Evolutionary conservation across 2,888 invertebrate species (phyloP), one percentile per base, ranked within the genome.

Genomic region (Oxycera nigricornis): DNA sequence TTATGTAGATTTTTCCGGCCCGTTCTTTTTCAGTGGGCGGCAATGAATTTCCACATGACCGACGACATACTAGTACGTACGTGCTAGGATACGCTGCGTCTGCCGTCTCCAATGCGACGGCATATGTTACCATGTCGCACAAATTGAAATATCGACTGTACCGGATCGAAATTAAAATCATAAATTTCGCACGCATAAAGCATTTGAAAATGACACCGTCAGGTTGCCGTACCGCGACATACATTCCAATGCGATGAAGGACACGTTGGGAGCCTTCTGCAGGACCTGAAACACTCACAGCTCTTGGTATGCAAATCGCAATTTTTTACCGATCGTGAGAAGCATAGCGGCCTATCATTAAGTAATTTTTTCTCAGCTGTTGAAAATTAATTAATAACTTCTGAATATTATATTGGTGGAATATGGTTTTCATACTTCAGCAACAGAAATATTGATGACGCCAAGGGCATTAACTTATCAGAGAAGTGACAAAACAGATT

Each of bases 151-250:
- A 77, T 76, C 75, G 77, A 74, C 74, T 73, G 73, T 76, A 70
- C 74, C 73, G 73, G 73, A 76, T 76, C 74, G 74, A 77, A 77
- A 77, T 77, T 77, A 76, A 76, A 76, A 76, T 75, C 77, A 77
- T 77, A 76, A 77, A 77, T 77, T 76, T 77, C 73, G 72, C 52
- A 70, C 73, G 73, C 65, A 41, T 75, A 73, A 74, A 75, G 73
- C 70, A 73, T 73, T 72, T 75, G 73, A 73, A 73, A 73, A 75
- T 75, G 75, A 70, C 75, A 75, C 73, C 70, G 41, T 59, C 65
- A 55, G 14, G 35, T 4, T 46, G 46, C 39, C 41, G 24, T 20
- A 30, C n/a, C 65, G 65, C 65, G 39, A 11, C 20, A 65, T 41
- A 41, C 20, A 62, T 3, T 7, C 17, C n/a, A 11, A 22, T 55